Base-by-base conservation (phyloP, 2,113 vertebrate species). In the Ageneiosus marmoratus region DNA sequence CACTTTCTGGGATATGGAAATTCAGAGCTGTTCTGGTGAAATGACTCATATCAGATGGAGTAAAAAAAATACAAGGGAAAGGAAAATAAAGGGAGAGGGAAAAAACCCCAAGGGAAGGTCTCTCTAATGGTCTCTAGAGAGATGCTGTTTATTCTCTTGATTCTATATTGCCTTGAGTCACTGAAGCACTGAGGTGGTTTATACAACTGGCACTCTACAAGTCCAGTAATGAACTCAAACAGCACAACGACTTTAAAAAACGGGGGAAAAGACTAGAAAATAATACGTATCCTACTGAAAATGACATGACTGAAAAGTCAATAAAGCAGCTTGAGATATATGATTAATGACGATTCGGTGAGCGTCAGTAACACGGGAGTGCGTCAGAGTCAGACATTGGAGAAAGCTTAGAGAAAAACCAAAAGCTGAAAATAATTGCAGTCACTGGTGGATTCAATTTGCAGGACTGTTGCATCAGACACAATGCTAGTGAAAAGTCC, bases 101-200 rank as follows among this genome's bases (percentile, higher is more conserved):
- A 37, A 58, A 11, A 29, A 20, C 58, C 67, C 41, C 37, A 37
- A 48, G 56, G 70, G 53, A 63, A 6, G 37, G 70, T 8, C 55
- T 34, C 51, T 82, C 53, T 58, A 62, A 74, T n/a, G 70, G 44
- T 62, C n/a, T 82, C 80, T 37, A 16, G 80, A 48, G 55, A 82
- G 80, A 29, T 5, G 27, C 20, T 50, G 70, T 82, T 74, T 60
- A 82, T 62, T 50, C 41, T 41, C 11, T 10, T n/a, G 50, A 10
- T 24, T 20, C 41, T 24, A 27, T 24, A 29, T 34, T 27, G 56
- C 80, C 53, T 82, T 12, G 2, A 34, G 53, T n/a, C 41, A 62
- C n/a, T 60, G 44, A 48, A 44, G 50, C 41, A 62, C 32, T 22
- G 29, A 50, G 27, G 55, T 50, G 55, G 41, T 62, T 60, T 62